Evolutionary conservation across 2,797 vertebrate species (phyloP).

Genomic region (Phoeniculus purpureus): DNA sequence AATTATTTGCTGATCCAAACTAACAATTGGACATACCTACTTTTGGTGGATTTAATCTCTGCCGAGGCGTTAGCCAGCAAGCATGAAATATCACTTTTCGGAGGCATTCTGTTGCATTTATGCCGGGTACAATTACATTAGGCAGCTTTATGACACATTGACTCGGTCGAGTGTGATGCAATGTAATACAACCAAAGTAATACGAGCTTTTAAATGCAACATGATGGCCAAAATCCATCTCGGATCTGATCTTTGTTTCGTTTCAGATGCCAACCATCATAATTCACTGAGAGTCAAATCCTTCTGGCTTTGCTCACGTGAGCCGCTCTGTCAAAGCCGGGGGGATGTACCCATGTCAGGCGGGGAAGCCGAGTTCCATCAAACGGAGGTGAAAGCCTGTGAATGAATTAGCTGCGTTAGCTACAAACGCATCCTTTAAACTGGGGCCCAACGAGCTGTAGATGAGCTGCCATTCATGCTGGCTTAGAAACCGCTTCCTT

Average conservation of each 20-base stretch:
- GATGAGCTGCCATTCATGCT: background rate
- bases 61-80: constrained; percentile 42
- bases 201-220: constrained; percentile 69
- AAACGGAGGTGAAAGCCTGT: background rate
- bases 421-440: background rate
- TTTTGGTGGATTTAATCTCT: constrained; percentile 62
- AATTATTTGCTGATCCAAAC: constrained; percentile 66
- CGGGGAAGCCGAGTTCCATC: background rate
- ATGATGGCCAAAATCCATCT: constrained; percentile 63
- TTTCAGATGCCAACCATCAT: constrained; percentile 48
- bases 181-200: constrained; percentile 64
- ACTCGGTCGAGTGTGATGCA: constrained; percentile 43
- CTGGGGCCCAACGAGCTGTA: background rate
- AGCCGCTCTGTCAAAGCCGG: background rate
- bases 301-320: background rate
- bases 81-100: constrained; percentile 57
- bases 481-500: background rate
- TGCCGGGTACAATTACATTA: constrained; percentile 60
- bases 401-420: no score
- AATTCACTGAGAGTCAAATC: constrained; percentile 7
- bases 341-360: background rate
- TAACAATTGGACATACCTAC: constrained; percentile 68
- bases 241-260: constrained; percentile 29
- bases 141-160: constrained; percentile 66
- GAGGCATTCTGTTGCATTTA: constrained; percentile 59